These are phyloP conservation scores for Dryadula phaetusa DNA, from an alignment of 2,888 invertebrate species.

Conservation along the genomic window DNA sequence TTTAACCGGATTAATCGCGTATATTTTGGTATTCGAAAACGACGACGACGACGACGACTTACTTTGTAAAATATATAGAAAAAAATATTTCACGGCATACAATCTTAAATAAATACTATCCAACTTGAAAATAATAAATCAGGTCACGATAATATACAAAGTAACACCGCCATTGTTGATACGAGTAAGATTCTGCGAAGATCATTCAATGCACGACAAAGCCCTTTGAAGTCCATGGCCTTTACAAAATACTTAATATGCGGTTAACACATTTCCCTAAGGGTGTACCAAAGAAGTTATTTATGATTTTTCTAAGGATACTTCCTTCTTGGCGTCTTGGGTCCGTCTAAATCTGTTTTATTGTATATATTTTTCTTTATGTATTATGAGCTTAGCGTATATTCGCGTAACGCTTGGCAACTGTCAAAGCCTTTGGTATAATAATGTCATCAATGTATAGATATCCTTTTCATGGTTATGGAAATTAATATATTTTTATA, in stretches of 20 bases:
- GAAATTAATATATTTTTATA: no score
- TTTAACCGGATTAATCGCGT: no score
- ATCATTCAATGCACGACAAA: slow-evolving; percentile 59
- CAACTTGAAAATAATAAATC: neutral
- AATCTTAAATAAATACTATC: neutral
- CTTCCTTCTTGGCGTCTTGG: slow-evolving; percentile 16
- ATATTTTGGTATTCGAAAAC: no score
- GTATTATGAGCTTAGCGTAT: neutral
- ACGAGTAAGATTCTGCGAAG: slow-evolving; percentile 45
- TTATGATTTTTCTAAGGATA: slow-evolving; percentile 55
- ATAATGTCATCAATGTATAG: no score
- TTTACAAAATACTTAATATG: slow-evolving; percentile 60
- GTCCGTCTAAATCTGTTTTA: slow-evolving; percentile 27
- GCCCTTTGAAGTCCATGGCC: slow-evolving; percentile 61
- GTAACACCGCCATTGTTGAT: slow-evolving; percentile 24
- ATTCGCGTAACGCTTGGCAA: neutral
- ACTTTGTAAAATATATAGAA: neutral
- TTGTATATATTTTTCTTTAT: slow-evolving; percentile 14
- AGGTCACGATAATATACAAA: neutral
- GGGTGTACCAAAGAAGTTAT: slow-evolving; percentile 56
- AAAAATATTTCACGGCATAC: neutral
- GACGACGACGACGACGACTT: no score
- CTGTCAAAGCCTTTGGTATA: neutral
- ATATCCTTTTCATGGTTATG: no score
- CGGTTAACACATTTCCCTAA: slow-evolving; percentile 64